These are phyloP conservation scores for Lampris megalopsis DNA, from an alignment of 2,113 vertebrate genomes.

Conservation along the genomic window DNA sequence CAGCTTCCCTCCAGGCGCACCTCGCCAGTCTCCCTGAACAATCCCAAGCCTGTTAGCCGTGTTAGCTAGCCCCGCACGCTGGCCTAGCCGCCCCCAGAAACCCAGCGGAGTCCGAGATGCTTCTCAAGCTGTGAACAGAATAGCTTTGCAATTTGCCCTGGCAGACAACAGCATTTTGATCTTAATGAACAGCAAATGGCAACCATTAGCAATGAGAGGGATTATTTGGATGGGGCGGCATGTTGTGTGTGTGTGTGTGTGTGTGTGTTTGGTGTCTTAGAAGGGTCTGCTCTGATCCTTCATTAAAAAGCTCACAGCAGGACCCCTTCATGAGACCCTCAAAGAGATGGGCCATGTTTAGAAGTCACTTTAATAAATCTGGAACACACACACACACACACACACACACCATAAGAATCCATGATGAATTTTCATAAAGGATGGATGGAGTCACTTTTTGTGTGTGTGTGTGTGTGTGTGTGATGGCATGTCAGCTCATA, in stretches of 20 bases:
- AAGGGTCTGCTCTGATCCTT: slow-evolving; percentile 96
- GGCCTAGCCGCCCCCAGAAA: slow-evolving; percentile 92
- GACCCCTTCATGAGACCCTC: slow-evolving; percentile 90
- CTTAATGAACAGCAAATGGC: slow-evolving; percentile 99
- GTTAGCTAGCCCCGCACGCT: slow-evolving; percentile 93
- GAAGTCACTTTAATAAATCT: slow-evolving; percentile 97
- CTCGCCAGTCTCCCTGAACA: slow-evolving; percentile 5
- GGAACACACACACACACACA: slow-evolving; percentile 49
- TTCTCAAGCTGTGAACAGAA: slow-evolving; percentile 99
- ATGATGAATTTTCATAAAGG: slow-evolving; percentile 90
- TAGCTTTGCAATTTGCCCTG: slow-evolving; percentile 98
- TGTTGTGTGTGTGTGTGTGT: slow-evolving; percentile 5
- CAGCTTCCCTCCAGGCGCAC: slow-evolving; percentile 24
- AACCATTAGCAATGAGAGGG: slow-evolving; percentile 99
- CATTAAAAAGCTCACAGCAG: slow-evolving; percentile 97
- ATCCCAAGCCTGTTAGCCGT: slow-evolving; percentile 96
- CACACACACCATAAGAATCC: slow-evolving; percentile 88
- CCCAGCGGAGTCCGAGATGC: slow-evolving; percentile 88
- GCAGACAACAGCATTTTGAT: slow-evolving; percentile 99
- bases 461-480: not conserved
- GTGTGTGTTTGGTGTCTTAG: slow-evolving; percentile 88
- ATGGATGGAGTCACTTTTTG: slow-evolving; percentile 61
- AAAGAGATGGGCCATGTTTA: slow-evolving; percentile 94
- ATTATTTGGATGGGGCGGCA: slow-evolving; percentile 85
- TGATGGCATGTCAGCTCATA: slow-evolving; percentile 28